Evolutionary conservation across 2,797 vertebrate genomes (phyloP).

Genomic region (Rachycentron canadum): DNA sequence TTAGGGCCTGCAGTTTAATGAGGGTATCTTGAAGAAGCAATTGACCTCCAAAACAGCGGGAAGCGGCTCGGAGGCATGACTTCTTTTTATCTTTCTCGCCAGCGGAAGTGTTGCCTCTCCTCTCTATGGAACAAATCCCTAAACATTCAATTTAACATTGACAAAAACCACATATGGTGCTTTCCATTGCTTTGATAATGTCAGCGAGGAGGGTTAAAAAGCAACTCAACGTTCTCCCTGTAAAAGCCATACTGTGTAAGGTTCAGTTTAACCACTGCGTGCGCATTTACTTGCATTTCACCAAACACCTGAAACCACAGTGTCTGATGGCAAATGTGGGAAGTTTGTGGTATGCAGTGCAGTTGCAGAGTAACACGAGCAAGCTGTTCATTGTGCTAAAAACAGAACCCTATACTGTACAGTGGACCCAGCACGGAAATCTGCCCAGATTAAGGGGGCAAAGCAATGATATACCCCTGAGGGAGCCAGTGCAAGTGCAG

Average conservation of each 20-base stretch:
- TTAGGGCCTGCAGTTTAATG: slow-evolving; percentile 61
- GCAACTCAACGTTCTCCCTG: slow-evolving; percentile 30
- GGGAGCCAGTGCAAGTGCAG: slow-evolving; percentile 53
- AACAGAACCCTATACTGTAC: slow-evolving; percentile 67
- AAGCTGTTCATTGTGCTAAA: slow-evolving; percentile 74
- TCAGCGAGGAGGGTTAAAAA: slow-evolving; percentile 36
- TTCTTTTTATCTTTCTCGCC: slow-evolving; percentile 64
- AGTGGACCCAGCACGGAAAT: slow-evolving; percentile 61
- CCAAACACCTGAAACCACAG: slow-evolving; percentile 69
- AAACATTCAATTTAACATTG: slow-evolving; percentile 63
- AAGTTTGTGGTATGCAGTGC: slow-evolving; percentile 37
- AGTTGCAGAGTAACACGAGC: slow-evolving; percentile 70
- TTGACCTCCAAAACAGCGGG: slow-evolving; percentile 73
- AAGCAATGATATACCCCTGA: slow-evolving; percentile 69
- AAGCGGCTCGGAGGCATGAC: slow-evolving; percentile 56
- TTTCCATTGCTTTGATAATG: slow-evolving; percentile 55
- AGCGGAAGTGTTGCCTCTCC: slow-evolving; percentile 46
- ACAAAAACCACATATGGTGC: slow-evolving; percentile 57
- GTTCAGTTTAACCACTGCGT: slow-evolving; percentile 45
- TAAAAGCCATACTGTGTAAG: slow-evolving; percentile 43
- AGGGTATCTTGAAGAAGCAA: slow-evolving; percentile 66
- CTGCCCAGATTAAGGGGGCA: slow-evolving; percentile 75
- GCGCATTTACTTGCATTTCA: slow-evolving; percentile 54
- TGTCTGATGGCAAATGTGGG: slow-evolving; percentile 64
- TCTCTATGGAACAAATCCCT: slow-evolving; percentile 62